Base-by-base conservation (phyloP, 2,113 vertebrate genomes). In the Motacilla tschutschensis region DNA sequence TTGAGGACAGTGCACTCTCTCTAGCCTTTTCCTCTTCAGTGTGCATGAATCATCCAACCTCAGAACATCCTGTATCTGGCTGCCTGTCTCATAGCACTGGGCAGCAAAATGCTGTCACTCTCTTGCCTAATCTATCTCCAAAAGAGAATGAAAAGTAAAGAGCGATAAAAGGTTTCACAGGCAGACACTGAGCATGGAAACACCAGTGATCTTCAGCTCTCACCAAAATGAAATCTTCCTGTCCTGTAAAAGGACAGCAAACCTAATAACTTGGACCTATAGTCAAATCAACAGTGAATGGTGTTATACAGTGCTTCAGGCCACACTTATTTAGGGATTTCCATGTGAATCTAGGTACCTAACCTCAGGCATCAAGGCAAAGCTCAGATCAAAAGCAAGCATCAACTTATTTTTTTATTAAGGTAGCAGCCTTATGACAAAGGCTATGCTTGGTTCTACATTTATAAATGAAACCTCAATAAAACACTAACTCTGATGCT, bases 101-200 rank as follows among this genome's bases (percentile, higher is more conserved):
- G 28, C 31, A 58, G n/a, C 48, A 40, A 66, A 77, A 57, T 0
- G 0, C 60, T 6, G 17, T 60, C 2, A 0, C 12, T 33, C 22
- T 38, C 71, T 67, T 46, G 25, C 36, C 21, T 54, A 26, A 48
- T 7, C 31, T 24, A 5, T n/a, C 55, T 74, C 38, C 63, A 43
- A 70, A 54, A 36, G 50, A 36, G 38, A 58, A 60, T 18, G 41
- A 66, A 55, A 83, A 72, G 22, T 6, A n/a, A 69, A 77, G 35
- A 40, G 17, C 0, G 3, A 74, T 18, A 74, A 80, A 44, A 65
- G 24, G 26, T 41, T 83, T 62, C 20, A 12, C 48, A 77, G 50
- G 53, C 35, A 83, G 54, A 17, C 28, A 22, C 31, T 8, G 50
- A 78, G 18, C 46, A 29, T 18, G 36, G 73, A 33, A 79, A 53